These are phyloP conservation scores for Nemotelus pantherinus DNA, from an alignment of 2,888 invertebrate species.

Conservation along the genomic window DNA sequence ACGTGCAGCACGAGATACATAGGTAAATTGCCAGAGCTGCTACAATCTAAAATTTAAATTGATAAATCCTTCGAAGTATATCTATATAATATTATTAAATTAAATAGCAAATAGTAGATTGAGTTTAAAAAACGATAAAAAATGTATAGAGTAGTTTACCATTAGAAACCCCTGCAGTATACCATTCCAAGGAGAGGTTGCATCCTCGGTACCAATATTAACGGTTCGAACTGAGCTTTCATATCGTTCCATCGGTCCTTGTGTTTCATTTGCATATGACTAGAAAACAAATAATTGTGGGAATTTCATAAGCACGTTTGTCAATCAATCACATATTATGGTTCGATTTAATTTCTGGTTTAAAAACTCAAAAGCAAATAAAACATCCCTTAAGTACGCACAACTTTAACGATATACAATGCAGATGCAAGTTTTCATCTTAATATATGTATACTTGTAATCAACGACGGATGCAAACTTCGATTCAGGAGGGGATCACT, in stretches of 20 bases:
- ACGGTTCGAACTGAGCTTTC: neutral
- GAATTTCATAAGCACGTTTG: neutral
- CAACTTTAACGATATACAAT: too few relatives aligned
- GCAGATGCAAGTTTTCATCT: too few relatives aligned
- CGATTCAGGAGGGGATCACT: too few relatives aligned
- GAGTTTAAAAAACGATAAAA: neutral
- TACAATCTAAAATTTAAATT: constrained; percentile 17
- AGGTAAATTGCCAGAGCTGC: constrained; percentile 16
- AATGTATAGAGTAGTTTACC: neutral
- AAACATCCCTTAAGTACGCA: too few relatives aligned
- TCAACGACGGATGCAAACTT: too few relatives aligned
- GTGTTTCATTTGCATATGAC: constrained; percentile 9
- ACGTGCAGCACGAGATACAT: constrained; percentile 20
- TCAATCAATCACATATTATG: neutral
- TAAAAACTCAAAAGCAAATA: too few relatives aligned
- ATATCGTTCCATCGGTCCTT: constrained; percentile 7
- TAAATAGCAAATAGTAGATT: too few relatives aligned
- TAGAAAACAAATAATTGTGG: neutral
- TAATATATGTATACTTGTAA: too few relatives aligned
- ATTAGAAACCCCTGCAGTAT: constrained; percentile 23
- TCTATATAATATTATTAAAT: neutral
- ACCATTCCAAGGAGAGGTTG: constrained; percentile 12
- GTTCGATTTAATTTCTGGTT: too few relatives aligned
- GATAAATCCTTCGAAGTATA: neutral
- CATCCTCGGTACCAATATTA: neutral